Conservation (phyloP, 2,888 invertebrate genomes). For the Neuroscelio doddi region DNA sequence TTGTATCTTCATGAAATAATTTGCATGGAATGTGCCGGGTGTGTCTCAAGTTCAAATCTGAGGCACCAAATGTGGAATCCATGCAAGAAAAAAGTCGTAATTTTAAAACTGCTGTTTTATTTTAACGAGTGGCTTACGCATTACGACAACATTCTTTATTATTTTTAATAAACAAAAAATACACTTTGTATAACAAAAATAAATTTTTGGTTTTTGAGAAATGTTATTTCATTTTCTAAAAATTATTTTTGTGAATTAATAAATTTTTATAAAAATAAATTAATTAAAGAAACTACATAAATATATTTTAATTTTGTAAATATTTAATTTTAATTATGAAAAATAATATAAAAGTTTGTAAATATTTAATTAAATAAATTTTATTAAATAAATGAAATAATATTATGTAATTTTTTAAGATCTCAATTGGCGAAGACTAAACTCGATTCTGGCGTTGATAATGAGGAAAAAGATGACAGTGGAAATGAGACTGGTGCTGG, state of each 20-base stretch:
- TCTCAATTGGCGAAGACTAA: slow-evolving; percentile 89
- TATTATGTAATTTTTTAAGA: slow-evolving; percentile 69
- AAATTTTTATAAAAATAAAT: too few relatives aligned
- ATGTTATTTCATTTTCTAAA: not conserved
- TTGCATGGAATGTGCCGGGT: slow-evolving; percentile 63
- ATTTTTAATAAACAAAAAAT: not conserved
- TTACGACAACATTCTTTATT: slow-evolving; percentile 53
- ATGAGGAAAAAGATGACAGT: slow-evolving; percentile 90
- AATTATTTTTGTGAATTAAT: too few relatives aligned
- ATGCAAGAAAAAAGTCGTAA: slow-evolving; percentile 57
- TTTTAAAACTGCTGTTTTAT: slow-evolving; percentile 46
- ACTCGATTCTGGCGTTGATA: slow-evolving; percentile 75
- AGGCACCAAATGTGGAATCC: slow-evolving; percentile 63
- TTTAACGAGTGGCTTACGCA: slow-evolving; percentile 55
- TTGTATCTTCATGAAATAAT: not conserved
- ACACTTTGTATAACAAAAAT: not conserved
- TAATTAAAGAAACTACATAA: too few relatives aligned
- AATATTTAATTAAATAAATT: too few relatives aligned
- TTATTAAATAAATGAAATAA: not conserved
- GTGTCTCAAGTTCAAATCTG: slow-evolving; percentile 55
- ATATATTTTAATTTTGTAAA: too few relatives aligned
- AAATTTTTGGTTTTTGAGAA: too few relatives aligned
- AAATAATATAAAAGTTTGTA: not conserved
- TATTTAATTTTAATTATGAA: slow-evolving; percentile 1
- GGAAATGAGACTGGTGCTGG: slow-evolving; percentile 92